Evolutionary conservation across 2,113 vertebrate species (phyloP), one percentile per base, ranked within the genome.

Genomic region (Podarcis muralis): DNA sequence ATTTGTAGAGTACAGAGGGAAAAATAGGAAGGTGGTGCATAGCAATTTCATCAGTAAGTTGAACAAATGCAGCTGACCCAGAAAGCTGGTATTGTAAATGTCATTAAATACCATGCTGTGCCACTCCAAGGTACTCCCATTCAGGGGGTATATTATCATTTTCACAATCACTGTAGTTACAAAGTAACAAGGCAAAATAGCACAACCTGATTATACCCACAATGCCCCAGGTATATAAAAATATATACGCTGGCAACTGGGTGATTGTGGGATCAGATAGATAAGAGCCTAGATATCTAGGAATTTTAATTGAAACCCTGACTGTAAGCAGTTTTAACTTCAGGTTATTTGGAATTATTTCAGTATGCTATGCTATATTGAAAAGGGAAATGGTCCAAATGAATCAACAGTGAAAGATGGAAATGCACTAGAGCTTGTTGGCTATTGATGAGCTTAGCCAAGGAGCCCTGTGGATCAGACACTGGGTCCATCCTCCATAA

Each of bases 291-390:
- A 53, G 48, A 0, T 25, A 74, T 69, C 43, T 87, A 20, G 48
- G 27, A 90, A 85, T 71, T 4, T 59, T 85, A 79, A 66, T n/a
- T 48, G 30, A 12, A 85, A 18, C 80, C 93, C 83, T 91, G 65
- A 84, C 76, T 76, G 79, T 88, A 92, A 86, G 53, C 90, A 8
- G 40, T 3, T 20, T 88, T 77, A 65, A n/a, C 83, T 88, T 85
- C 86, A 92, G 81, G 62, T 81, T n/a, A 30, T 85, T 82, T 87
- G 32, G 27, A 87, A 88, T 90, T 93, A 32, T 80, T 53, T 66
- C 65, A 89, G 18, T 82, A 85, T 48, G 71, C 71, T 82, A 85
- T 48, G 71, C 71, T 79, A 92, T 82, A 66, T 43, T 93, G 91
- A 75, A 88, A 83, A 66, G 5, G 81, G 90, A 90, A 92, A 89